Conservation (phyloP, 30 jellyfish, hydroid and myxozoan species). For the Turritopsis dohrnii region DNA sequence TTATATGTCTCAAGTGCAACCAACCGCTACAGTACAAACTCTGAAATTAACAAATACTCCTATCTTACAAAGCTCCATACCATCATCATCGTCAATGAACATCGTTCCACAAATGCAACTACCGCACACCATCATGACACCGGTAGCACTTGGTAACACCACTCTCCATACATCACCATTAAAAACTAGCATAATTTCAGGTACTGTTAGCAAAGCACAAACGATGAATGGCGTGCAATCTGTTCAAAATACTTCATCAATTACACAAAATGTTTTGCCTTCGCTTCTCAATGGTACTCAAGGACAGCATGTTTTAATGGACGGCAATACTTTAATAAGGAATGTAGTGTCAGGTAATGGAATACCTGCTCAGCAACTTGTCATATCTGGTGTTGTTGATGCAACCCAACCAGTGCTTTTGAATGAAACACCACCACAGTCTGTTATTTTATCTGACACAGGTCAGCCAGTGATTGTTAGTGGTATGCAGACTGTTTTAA, state of each 20-base stretch:
- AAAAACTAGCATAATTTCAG: not conserved
- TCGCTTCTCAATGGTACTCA: not conserved
- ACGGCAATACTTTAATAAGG: not conserved
- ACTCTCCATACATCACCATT: not conserved
- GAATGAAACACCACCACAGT: not conserved
- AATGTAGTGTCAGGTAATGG: not conserved
- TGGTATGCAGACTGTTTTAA: not conserved
- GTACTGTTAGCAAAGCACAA: conserved; percentile 1
- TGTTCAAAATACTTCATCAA: not conserved
- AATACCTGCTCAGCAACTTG: not conserved
- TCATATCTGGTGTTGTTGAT: not conserved
- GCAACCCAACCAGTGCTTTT: conserved; percentile 1
- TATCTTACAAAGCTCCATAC: not conserved
- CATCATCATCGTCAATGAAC: not conserved
- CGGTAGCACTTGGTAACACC: not conserved
- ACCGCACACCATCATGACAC: not conserved
- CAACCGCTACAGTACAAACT: conserved; percentile 22
- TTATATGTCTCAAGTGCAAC: conserved; percentile 29
- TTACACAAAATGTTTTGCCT: not conserved
- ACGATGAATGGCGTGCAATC: not conserved
- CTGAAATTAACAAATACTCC: not conserved
- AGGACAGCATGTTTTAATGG: not conserved
- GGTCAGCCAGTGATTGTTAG: not conserved
- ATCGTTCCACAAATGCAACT: not conserved
- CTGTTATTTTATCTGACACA: not conserved